phyloP scores from a whole-genome alignment of 2,888 invertebrate genomes.

The Machimus rusticus region DNA sequence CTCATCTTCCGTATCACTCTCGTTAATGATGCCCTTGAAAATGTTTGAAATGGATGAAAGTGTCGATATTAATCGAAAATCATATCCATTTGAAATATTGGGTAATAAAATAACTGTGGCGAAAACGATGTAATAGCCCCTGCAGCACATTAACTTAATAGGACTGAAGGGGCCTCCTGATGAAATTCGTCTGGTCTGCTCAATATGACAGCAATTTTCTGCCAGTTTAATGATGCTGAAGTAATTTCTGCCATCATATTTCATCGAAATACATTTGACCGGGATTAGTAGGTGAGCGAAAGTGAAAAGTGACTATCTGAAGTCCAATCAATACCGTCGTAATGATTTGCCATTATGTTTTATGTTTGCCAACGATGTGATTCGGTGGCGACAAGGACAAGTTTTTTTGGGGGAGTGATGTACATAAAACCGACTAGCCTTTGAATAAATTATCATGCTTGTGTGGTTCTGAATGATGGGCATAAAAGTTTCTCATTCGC shows the following conservation, averaged over 20 bases:
- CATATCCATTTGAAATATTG: background rate
- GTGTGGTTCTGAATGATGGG: background rate
- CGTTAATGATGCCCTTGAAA: background rate
- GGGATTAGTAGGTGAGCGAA: constrained; percentile 10
- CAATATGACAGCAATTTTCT: constrained; percentile 33
- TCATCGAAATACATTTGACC: constrained; percentile 8
- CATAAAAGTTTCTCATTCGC: background rate
- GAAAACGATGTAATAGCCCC: background rate
- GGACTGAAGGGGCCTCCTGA: constrained; percentile 12
- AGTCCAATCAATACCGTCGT: constrained; percentile 13
- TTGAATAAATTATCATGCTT: background rate
- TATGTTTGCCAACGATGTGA: background rate
- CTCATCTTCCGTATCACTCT: background rate
- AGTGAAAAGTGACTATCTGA: constrained; percentile 29
- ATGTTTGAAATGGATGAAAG: background rate
- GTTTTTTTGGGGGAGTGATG: background rate
- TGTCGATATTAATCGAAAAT: constrained; percentile 1
- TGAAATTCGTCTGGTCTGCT: constrained; percentile 30
- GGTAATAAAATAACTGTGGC: constrained; percentile 18
- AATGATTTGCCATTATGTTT: constrained; percentile 29
- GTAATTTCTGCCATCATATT: constrained; percentile 23
- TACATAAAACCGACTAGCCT: background rate
- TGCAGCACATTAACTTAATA: constrained; percentile 26
- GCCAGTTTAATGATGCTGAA: constrained; percentile 35
- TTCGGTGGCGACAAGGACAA: background rate